Base-by-base conservation (phyloP, 2,113 vertebrate genomes). In the Cisticola juncidis region DNA sequence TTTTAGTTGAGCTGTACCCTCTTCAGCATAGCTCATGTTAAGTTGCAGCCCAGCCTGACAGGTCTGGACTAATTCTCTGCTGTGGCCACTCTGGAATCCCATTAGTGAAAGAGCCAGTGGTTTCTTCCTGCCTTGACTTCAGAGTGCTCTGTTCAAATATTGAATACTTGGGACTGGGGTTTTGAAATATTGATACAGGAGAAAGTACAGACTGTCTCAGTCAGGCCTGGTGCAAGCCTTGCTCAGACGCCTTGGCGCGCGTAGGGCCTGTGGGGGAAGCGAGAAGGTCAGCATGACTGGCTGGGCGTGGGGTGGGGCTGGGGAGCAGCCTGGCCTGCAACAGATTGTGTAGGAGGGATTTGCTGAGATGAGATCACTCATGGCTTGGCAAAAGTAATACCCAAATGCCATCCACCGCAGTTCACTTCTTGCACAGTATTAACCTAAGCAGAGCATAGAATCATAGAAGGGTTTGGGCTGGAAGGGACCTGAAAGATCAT, bases 171-270 rank as follows among this genome's bases (percentile, higher is more conserved):
- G 50, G 53, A 82, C 48, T 56, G 36, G 44, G 62, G 53, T 29
- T 88, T 65, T 90, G 92, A 92, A 93, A 93, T 90, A 82, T 50
- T 88, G 54, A 77, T 90, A 56, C 2, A 50, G 56, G 18, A 93
- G 87, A 82, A 85, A 92, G 88, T 29, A 42, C 50, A 83, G 66
- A 20, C 53, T 53, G 73, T 60, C 73, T 91, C 0, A 0, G 48
- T 76, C 53, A 14, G 58, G 68, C 44, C 84, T 81, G 0, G 1
- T 38, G 65, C 73, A 40, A 65, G 58, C 62, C 79, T 57, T 45
- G 44, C 66, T 82, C 70, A 69, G 85, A 58, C 0, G 5, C 25
- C 62, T 28, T 22, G 62, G 79, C 2, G 1, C 16, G 0, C 2
- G 2, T 5, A 26, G 83, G 93, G 81, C 29, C 45, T 81, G 83